A percentile compares a stretch with the other conserved stretches of the same genome.
Evolutionary conservation across 2,113 vertebrate genomes (phyloP).

Genomic region (Vidua chalybeata): DNA sequence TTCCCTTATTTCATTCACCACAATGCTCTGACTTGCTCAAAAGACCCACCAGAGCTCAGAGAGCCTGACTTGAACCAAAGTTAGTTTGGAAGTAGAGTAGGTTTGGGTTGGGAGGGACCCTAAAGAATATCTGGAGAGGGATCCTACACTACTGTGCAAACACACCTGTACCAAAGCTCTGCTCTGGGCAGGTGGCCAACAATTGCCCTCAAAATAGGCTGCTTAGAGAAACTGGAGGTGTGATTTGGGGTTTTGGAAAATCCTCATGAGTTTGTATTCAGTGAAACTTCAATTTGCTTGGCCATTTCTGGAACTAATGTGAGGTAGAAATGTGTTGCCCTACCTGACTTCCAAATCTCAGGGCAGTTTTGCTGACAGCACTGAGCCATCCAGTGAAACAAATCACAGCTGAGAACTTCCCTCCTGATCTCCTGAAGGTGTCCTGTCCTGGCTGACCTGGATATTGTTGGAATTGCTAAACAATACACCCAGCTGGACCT

Average conservation of each 20-base stretch:
- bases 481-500: constrained; percentile 88
- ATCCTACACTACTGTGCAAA: not conserved
- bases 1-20: not conserved
- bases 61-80: not conserved
- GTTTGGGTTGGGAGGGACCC: not conserved
- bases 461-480: constrained; percentile 87
- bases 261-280: not conserved
- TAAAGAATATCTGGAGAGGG: not conserved
- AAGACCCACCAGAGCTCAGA: not conserved
- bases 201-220: not conserved
- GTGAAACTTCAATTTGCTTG: not conserved
- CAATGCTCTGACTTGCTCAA: not conserved
- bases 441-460: constrained; percentile 87
- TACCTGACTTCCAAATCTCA: not conserved
- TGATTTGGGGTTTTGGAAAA: not conserved
- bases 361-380: not conserved
- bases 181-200: not conserved
- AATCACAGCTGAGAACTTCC: not conserved
- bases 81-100: not conserved
- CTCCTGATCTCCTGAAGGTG: constrained; percentile 76
- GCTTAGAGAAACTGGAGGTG: not conserved
- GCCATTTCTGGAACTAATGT: not conserved
- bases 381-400: not conserved
- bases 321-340: not conserved
- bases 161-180: not conserved